Conservation (phyloP, 2,113 vertebrate genomes). For the Cacatua alba region DNA sequence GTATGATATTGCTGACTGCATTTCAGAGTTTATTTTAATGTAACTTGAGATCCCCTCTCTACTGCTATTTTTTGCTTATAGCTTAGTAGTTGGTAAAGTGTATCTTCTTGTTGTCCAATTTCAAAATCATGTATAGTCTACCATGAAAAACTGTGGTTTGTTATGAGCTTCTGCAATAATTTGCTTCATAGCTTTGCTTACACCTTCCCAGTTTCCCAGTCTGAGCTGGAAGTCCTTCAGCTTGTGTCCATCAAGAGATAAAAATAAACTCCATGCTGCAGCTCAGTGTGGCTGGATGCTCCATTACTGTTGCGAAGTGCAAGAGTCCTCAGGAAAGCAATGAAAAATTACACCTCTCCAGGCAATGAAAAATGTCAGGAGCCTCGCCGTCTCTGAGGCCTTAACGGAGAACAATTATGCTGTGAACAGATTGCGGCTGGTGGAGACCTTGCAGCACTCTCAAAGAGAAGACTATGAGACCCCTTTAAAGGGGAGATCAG, state of each 20-base stretch:
- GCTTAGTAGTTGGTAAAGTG: background rate
- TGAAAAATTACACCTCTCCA: constrained; percentile 59
- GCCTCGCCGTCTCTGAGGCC: background rate
- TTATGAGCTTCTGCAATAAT: background rate
- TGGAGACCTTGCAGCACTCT: background rate
- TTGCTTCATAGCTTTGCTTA: background rate
- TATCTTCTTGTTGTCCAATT: background rate
- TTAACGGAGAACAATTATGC: constrained; percentile 4
- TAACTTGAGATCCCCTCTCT: background rate
- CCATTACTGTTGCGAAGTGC: background rate
- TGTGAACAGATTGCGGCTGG: background rate
- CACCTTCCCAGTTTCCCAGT: background rate
- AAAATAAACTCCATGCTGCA: constrained; percentile 19
- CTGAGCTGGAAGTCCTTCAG: background rate
- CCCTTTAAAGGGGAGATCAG: background rate
- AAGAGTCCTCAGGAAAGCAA: constrained; percentile 23
- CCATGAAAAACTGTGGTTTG: background rate
- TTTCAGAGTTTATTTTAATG: background rate
- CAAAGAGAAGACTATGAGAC: background rate
- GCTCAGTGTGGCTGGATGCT: background rate
- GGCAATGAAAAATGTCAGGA: constrained; percentile 41
- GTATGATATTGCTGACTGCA: background rate
- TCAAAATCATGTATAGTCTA: background rate
- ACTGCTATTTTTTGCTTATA: background rate
- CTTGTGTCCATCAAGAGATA: background rate